A percentile compares a stretch with the other conserved stretches of the same genome.
Conservation (phyloP, 2,888 invertebrate genomes). For the Leptinotarsa rubiginosa region DNA sequence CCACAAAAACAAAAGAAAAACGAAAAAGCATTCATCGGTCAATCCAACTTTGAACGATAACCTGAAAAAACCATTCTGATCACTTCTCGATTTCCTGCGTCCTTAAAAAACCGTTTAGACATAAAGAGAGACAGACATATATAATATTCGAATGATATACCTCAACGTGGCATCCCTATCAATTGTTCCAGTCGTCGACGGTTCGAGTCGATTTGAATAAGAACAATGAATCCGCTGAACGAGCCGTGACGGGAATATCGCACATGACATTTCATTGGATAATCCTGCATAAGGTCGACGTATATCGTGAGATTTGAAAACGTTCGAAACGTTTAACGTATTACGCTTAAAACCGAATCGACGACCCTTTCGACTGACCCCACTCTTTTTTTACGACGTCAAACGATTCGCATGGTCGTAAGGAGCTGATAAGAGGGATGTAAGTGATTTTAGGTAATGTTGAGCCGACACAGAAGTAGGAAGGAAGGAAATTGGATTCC, state of each 20-base stretch:
- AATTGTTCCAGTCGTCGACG: slow-evolving; percentile 48
- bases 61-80: no score
- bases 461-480: background rate
- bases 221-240: slow-evolving; percentile 57
- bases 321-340: slow-evolving; percentile 18
- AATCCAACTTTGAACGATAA: no score
- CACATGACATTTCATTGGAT: slow-evolving; percentile 53
- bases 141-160: background rate
- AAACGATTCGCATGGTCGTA: background rate
- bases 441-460: background rate
- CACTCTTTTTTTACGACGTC: background rate
- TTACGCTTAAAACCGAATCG: slow-evolving; percentile 8
- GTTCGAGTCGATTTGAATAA: slow-evolving; percentile 57
- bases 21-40: no score
- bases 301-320: slow-evolving; percentile 16
- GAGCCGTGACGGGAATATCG: slow-evolving; percentile 54
- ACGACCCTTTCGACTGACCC: slow-evolving; percentile 8
- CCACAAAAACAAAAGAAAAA: no score
- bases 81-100: no score
- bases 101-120: background rate
- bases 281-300: slow-evolving; percentile 41
- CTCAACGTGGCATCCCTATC: slow-evolving; percentile 45
- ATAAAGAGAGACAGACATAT: slow-evolving; percentile 7
- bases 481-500: background rate
- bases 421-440: background rate